Base-by-base conservation (phyloP, 2,113 vertebrate genomes). In the Petaurus breviceps region DNA sequence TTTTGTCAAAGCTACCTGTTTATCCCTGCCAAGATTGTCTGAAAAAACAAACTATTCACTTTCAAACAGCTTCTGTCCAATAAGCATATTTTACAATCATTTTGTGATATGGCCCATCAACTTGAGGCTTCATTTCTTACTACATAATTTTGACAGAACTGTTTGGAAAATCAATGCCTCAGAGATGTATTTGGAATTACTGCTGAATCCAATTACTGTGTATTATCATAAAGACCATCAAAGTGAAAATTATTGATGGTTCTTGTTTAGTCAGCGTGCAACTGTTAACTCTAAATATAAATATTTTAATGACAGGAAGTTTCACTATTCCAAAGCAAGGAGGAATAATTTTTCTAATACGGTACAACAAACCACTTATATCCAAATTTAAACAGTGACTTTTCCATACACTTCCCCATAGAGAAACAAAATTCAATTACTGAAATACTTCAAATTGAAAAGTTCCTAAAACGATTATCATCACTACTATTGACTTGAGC, bases 221-320 rank as follows among this genome's bases (percentile, higher is more conserved):
- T 90, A 98, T 98, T 98, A 98, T 99, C 98, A 98, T 98, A 98
- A 98, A 98, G 98, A 95, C 43, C 97, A 98, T 98, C 97, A 98
- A 98, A 98, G 93, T 98, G 97, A 98, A 99, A 98, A 98, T 98
- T 98, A 98, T 98, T 97, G 98, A 98, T 98, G 93, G 54, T 95
- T n/a, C 84, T 98, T 98, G 89, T 98, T 98, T 98, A 98, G 97
- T 96, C 93, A 98, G 96, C 31, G 0, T 98, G 97, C 90, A 98
- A 98, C 97, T 98, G 95, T 97, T 98, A 98, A 97, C 61, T 97
- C 97, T 95, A 98, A 98, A 98, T 97, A 98, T 98, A 98, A 98
- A 98, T 98, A 98, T 97, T 98, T 98, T 97, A 98, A 97, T 96
- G 89, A 1, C 0, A 26, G 51, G 89, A 96, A 98, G 98, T 98